A percentile compares a stretch with the other conserved stretches of the same genome.
Evolutionary conservation across 2,797 vertebrate species (phyloP).

Genomic region (Pangasius larnaudii): DNA sequence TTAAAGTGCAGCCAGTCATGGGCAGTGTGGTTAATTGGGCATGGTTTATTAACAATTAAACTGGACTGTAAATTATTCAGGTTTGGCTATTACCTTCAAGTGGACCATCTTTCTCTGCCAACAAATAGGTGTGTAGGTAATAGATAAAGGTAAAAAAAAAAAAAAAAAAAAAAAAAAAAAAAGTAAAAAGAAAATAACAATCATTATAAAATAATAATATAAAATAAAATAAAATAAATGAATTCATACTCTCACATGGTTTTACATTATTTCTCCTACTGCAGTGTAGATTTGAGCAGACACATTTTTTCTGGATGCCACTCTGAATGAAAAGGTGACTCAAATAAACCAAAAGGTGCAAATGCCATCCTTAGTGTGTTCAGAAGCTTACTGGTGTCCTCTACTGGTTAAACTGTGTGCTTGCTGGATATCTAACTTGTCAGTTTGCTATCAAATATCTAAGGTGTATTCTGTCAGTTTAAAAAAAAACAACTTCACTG

Average conservation of each 20-base stretch:
- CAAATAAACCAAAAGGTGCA: background rate
- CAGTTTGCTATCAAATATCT: background rate
- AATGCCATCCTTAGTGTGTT: background rate
- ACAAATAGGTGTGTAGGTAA: background rate
- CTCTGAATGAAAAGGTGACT: background rate
- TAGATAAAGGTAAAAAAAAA: background rate
- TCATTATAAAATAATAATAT: background rate
- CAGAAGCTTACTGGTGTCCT: slow-evolving; percentile 66
- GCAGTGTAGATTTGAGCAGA: background rate
- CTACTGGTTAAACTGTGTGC: slow-evolving; percentile 65
- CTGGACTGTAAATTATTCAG: background rate
- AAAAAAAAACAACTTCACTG: background rate
- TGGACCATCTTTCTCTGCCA: background rate
- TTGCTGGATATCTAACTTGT: slow-evolving; percentile 11
- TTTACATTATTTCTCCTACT: background rate
- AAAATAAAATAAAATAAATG: background rate
- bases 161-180: too few species aligned
- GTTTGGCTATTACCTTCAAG: background rate
- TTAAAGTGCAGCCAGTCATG: slow-evolving; percentile 19
- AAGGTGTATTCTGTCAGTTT: background rate
- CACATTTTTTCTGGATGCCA: background rate
- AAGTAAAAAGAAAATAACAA: background rate
- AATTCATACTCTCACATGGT: background rate
- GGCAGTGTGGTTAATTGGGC: background rate
- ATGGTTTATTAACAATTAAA: background rate